Evolutionary conservation across 1,140 invertebrate species (phyloP).

Genomic region (Nylanderia fulva): DNA sequence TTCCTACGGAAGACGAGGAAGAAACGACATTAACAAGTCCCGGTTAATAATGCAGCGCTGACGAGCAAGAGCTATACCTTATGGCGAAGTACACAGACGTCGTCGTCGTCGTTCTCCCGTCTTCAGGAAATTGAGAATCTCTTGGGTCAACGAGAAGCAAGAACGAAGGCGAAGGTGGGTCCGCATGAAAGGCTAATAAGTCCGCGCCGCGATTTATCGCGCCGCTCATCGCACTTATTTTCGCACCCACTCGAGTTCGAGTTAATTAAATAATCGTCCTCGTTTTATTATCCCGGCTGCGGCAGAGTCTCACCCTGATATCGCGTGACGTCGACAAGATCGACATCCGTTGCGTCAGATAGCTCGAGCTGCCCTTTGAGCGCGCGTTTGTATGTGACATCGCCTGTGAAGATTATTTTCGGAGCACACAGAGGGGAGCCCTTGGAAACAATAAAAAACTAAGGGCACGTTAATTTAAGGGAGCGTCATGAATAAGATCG

Average conservation of each 20-base stretch:
- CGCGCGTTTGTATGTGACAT: slow-evolving; percentile 41
- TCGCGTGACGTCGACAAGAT: slow-evolving; percentile 46
- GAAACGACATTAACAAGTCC: slow-evolving; percentile 76
- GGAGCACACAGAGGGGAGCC: slow-evolving; percentile 16
- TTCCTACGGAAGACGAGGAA: slow-evolving; percentile 37
- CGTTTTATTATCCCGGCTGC: slow-evolving; percentile 46
- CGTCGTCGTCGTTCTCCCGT: slow-evolving; percentile 16
- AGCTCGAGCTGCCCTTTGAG: slow-evolving; percentile 24
- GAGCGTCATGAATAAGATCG: slow-evolving; percentile 10
- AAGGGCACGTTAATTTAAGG: slow-evolving; percentile 42
- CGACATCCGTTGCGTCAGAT: slow-evolving; percentile 41
- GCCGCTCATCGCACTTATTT: slow-evolving; percentile 42
- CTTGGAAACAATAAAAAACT: slow-evolving; percentile 42
- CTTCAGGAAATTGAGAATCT: slow-evolving; percentile 72
- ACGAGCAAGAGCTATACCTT: slow-evolving; percentile 40
- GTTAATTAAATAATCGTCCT: slow-evolving; percentile 67
- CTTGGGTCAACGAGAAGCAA: slow-evolving; percentile 69
- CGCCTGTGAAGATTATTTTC: slow-evolving; percentile 38
- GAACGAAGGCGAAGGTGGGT: slow-evolving; percentile 58
- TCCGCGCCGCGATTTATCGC: slow-evolving; percentile 62
- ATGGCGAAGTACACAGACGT: slow-evolving; percentile 60
- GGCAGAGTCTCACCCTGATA: not conserved
- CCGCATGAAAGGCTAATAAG: slow-evolving; percentile 70
- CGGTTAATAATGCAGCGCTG: slow-evolving; percentile 75
- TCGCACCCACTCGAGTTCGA: not conserved